Evolutionary conservation across 2,888 invertebrate species (phyloP).

Genomic region (Drosophila monieri): DNA sequence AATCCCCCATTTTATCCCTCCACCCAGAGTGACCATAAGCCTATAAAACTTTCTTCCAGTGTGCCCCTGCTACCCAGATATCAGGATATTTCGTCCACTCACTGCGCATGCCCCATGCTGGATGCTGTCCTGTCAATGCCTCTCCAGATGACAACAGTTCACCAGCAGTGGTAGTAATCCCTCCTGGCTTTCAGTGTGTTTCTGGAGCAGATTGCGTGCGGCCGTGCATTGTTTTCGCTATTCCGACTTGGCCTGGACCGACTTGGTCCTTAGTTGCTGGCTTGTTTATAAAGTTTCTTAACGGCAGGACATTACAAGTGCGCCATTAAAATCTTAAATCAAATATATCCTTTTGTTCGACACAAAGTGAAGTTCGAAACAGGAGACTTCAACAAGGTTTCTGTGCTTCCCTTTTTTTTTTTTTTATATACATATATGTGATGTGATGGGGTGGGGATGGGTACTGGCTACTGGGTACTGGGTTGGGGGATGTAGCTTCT

Average conservation of each 20-base stretch:
- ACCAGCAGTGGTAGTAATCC: constrained; percentile 36
- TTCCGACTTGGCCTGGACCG: constrained; percentile 13
- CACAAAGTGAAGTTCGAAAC: neutral
- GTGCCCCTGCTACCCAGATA: constrained; percentile 4
- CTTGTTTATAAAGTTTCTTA: constrained; percentile 19
- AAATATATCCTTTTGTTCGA: neutral
- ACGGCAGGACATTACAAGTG: neutral
- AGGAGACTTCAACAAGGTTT: neutral
- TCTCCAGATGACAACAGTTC: constrained; percentile 49
- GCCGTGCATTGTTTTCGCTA: constrained; percentile 46
- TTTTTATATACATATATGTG: neutral
- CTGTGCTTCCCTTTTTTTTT: neutral
- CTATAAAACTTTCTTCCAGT: neutral
- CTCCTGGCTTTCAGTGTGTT: constrained; percentile 57
- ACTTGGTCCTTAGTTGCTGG: constrained; percentile 8
- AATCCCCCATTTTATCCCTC: too few relatives aligned
- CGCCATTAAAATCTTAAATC: neutral
- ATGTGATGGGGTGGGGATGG: constrained; percentile 1
- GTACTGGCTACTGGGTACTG: too few relatives aligned
- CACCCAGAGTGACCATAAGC: neutral
- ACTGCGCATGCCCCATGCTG: constrained; percentile 35
- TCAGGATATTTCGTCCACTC: neutral
- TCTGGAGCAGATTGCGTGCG: constrained; percentile 66
- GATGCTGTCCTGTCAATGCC: constrained; percentile 37
- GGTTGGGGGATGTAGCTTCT: constrained; percentile 5